These are phyloP conservation scores for Heterohyrax brucei DNA, from an alignment of 2,797 vertebrate genomes.

Conservation along the genomic window DNA sequence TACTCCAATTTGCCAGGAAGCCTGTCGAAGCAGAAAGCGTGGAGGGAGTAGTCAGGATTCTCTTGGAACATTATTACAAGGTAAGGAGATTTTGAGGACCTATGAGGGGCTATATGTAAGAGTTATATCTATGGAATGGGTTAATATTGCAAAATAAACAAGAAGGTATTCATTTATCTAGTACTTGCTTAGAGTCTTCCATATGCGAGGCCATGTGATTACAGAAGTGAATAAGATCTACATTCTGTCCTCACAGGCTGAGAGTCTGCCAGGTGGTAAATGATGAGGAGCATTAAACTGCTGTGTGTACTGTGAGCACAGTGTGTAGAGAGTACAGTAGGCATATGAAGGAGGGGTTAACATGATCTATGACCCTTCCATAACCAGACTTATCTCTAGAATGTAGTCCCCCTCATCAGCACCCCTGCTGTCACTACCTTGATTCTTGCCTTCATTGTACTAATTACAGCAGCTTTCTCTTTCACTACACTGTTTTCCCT, in stretches of 20 bases:
- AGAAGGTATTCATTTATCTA: not conserved
- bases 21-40: conserved; percentile 98
- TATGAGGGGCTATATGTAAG: not conserved
- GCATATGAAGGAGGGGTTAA: not conserved
- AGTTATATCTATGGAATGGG: conserved; percentile 27
- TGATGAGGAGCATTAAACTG: not conserved
- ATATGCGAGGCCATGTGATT: not conserved
- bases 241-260: not conserved
- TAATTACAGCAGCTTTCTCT: not conserved
- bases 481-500: not conserved
- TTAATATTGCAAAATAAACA: conserved; percentile 7
- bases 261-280: not conserved
- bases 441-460: not conserved
- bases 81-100: conserved; percentile 85
- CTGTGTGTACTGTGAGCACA: not conserved
- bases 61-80: conserved; percentile 99
- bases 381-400: not conserved
- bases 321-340: not conserved
- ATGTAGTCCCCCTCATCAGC: not conserved
- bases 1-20: conserved; percentile 97
- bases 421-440: not conserved
- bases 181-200: conserved; percentile 35
- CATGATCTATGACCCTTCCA: not conserved
- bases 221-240: conserved; percentile 19
- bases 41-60: conserved; percentile 96